phyloP scores from a whole-genome alignment of 2,888 invertebrate genomes.

The Andricus curvator region DNA sequence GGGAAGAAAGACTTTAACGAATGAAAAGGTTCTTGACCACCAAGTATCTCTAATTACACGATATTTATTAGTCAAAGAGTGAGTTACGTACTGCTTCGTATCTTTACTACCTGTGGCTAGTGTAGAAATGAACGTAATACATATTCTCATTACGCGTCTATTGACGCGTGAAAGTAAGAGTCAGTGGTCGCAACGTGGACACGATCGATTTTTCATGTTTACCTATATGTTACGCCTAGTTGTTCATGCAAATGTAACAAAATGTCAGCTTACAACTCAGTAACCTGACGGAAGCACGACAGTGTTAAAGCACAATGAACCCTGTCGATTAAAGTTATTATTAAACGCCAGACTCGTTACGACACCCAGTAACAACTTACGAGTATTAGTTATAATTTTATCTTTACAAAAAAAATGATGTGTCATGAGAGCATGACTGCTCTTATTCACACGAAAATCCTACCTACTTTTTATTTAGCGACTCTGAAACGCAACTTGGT shows the following conservation, averaged over 20 bases:
- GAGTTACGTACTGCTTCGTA: not conserved
- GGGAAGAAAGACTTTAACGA: slow-evolving; percentile 10
- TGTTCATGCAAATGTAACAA: slow-evolving; percentile 33
- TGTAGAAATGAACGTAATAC: slow-evolving; percentile 11
- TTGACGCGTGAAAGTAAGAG: slow-evolving; percentile 38
- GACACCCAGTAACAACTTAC: not conserved
- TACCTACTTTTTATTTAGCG: not conserved
- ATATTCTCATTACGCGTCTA: slow-evolving; percentile 35
- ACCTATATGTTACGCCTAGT: slow-evolving; percentile 30
- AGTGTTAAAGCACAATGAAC: slow-evolving; percentile 22
- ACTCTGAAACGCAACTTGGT: not conserved
- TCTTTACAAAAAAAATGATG: too few relatives aligned
- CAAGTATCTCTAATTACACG: slow-evolving; percentile 19
- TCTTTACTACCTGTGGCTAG: not conserved
- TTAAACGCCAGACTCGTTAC: slow-evolving; percentile 9
- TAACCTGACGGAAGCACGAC: slow-evolving; percentile 26
- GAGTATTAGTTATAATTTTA: not conserved
- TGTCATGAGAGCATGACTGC: not conserved
- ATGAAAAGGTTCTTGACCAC: not conserved
- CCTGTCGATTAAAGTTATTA: slow-evolving; percentile 20
- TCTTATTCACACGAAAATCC: not conserved
- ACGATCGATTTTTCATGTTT: slow-evolving; percentile 34
- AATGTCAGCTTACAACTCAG: slow-evolving; percentile 10
- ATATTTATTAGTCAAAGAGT: slow-evolving; percentile 25
- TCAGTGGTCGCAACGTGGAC: slow-evolving; percentile 24